Conservation (phyloP, 2,113 vertebrate genomes). For the Sebastes fasciatus region DNA sequence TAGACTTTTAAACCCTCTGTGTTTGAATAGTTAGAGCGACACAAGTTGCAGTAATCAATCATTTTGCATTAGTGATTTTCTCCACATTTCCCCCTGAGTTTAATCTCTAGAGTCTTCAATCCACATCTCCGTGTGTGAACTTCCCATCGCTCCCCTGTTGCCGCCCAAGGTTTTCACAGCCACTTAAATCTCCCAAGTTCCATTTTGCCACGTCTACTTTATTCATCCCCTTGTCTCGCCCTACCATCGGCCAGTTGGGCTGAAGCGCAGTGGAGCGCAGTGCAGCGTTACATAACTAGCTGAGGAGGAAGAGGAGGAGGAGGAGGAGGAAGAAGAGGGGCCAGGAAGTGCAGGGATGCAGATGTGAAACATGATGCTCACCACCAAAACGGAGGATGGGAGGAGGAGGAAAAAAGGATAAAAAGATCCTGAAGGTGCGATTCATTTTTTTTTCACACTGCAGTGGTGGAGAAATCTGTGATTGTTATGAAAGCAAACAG, state of each 20-base stretch:
- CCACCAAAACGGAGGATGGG: slow-evolving; percentile 27
- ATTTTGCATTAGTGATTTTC: slow-evolving; percentile 6
- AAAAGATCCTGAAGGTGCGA: slow-evolving; percentile 36
- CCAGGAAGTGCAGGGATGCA: slow-evolving; percentile 59
- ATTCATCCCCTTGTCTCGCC: slow-evolving; percentile 62
- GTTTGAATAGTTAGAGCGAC: slow-evolving; percentile 9
- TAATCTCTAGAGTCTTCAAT: slow-evolving; percentile 30
- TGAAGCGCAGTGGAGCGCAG: slow-evolving; percentile 70
- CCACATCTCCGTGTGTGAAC: slow-evolving; percentile 18
- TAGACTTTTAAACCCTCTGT: background rate
- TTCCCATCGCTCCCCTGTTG: slow-evolving; percentile 17
- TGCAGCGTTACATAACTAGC: slow-evolving; percentile 77
- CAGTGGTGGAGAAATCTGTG: slow-evolving; percentile 44
- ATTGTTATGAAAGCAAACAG: slow-evolving; percentile 33
- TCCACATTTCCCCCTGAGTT: slow-evolving; percentile 7
- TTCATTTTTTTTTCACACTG: slow-evolving; percentile 28
- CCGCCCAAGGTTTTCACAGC: slow-evolving; percentile 64
- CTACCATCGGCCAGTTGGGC: slow-evolving; percentile 56
- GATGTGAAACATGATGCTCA: slow-evolving; percentile 66
- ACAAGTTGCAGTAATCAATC: slow-evolving; percentile 4
- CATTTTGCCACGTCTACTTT: slow-evolving; percentile 72
- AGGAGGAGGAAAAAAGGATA: background rate
- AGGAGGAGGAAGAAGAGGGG: slow-evolving; percentile 47
- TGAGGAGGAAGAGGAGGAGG: slow-evolving; percentile 53
- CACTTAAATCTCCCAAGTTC: slow-evolving; percentile 67